Evolutionary conservation across 2,888 invertebrate species (phyloP), one percentile per base, ranked within the genome.

Genomic region (Rhamnusium bicolor): DNA sequence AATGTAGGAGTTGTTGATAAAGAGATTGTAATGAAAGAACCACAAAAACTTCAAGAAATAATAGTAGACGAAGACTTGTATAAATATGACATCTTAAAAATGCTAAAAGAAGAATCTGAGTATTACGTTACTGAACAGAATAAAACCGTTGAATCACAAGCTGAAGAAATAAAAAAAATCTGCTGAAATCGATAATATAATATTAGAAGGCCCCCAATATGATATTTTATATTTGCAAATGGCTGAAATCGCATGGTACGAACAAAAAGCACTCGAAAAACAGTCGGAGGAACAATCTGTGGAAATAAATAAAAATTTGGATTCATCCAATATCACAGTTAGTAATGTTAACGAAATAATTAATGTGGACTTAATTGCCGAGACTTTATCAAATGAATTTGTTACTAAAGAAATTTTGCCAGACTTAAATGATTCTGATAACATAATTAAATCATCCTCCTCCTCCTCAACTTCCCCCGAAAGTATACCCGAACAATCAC

Each of bases 211-310:
- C 56, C 75, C 72, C 8, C 69, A 72, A n/a, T 80, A 79, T 60
- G 78, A 82, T 61, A 69, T 81, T 27, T 32, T 72, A 19, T 71
- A 70, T 18, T 65, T 82, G 8, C 18, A 74, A 14, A 74, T 78
- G 40, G 79, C 82, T 47, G 82, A 83, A 80, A 76, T 69, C 18
- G 72, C 74, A 18, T 83, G 82, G 82, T 80, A 81, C 58, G 79
- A 81, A 68, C 67, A 77, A 47, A 73, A 78, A 75, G 69, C 71
- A 49, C 24, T 16, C 7, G 46, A 51, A 58, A 16, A 14, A 8
- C 27, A 72, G 60, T 19, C 53, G 24, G 19, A 67, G 32, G 16
- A 6, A 54, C 56, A 14, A 21, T 27, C 18, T 54, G n/a, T 32
- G 49, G 40, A 71, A 16, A n/a, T 18, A n/a, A n/a, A n/a, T 7